A percentile compares a stretch with the other conserved stretches of the same genome.
These are phyloP conservation scores for Dryobates pubescens DNA, from an alignment of 2,797 vertebrate species.

Conservation along the genomic window DNA sequence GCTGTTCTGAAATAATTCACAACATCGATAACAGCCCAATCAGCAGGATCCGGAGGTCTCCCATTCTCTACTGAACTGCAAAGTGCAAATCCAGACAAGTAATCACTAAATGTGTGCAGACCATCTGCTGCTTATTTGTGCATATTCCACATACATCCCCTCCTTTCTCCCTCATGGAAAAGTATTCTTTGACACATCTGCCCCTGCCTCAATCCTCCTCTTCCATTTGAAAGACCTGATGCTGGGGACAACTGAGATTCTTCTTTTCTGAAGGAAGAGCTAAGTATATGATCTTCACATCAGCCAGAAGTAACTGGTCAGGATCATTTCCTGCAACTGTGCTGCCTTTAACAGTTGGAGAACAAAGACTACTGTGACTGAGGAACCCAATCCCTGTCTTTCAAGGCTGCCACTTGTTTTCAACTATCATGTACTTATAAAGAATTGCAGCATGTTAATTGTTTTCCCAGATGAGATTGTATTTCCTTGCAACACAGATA, in stretches of 20 bases:
- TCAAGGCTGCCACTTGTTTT: neutral
- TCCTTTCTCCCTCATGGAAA: neutral
- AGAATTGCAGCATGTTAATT: neutral
- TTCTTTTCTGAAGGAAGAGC: neutral
- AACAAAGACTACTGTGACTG: neutral
- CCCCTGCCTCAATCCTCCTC: neutral
- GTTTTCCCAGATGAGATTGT: neutral
- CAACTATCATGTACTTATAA: neutral
- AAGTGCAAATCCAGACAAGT: slow-evolving; percentile 65
- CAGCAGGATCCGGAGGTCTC: slow-evolving; percentile 91
- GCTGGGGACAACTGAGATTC: neutral
- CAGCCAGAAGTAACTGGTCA: neutral
- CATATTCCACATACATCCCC: neutral
- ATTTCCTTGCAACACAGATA: neutral
- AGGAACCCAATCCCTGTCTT: neutral
- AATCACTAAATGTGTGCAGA: neutral
- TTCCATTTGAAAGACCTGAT: neutral
- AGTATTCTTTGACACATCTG: neutral
- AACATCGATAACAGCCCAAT: slow-evolving; percentile 95
- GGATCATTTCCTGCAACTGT: neutral
- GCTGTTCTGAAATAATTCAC: slow-evolving; percentile 97
- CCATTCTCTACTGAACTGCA: slow-evolving; percentile 92
- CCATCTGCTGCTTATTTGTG: neutral
- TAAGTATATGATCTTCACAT: neutral
- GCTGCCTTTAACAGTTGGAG: neutral